Conservation (phyloP, 2,797 vertebrate species). For the Acanthornis magna region DNA sequence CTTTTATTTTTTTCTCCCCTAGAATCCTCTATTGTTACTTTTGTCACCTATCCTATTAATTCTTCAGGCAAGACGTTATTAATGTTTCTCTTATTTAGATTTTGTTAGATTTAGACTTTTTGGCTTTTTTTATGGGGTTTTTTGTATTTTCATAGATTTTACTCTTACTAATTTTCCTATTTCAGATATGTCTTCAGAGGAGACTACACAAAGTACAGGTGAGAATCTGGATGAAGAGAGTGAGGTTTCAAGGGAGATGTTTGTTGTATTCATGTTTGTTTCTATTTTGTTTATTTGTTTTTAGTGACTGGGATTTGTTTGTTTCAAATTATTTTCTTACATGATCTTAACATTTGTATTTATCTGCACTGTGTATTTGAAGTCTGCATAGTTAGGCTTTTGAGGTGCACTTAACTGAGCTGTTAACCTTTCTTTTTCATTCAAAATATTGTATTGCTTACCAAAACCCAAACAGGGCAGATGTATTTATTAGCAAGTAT, state of each 20-base stretch:
- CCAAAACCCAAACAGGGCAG: neutral
- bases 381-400: neutral
- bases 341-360: neutral
- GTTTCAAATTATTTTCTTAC: neutral
- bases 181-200: constrained; percentile 41
- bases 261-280: neutral
- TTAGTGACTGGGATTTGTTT: neutral
- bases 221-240: neutral
- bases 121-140: neutral
- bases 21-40: constrained; percentile 42
- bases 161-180: neutral
- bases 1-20: neutral
- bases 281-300: neutral
- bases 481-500: neutral
- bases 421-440: neutral
- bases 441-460: neutral
- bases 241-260: neutral
- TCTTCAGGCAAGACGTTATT: constrained; percentile 60
- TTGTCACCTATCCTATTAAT: constrained; percentile 49
- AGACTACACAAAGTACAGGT: constrained; percentile 46
- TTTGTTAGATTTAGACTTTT: neutral
- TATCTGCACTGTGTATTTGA: neutral
- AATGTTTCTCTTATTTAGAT: constrained; percentile 20
- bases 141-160: neutral
- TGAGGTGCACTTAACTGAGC: neutral